Conservation (phyloP, 2,113 vertebrate genomes). For the Ceyx margarethae region DNA sequence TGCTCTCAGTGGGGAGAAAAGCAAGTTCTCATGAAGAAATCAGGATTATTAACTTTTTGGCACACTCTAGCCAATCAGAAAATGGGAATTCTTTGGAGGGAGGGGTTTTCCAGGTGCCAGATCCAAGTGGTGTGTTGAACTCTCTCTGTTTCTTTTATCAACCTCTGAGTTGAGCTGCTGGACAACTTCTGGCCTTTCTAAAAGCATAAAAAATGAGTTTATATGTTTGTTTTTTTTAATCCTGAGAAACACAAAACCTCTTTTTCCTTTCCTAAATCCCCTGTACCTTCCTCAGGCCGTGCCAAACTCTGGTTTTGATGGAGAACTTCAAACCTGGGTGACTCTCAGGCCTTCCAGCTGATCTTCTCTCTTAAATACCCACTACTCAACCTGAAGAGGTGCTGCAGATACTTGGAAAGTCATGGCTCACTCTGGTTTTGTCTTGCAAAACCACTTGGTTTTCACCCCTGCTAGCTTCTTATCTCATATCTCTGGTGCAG, state of each 20-base stretch:
- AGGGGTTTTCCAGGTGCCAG: neutral
- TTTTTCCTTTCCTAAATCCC: neutral
- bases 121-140: neutral
- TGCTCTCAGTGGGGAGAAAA: rapidly evolving
- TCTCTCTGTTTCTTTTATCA: neutral
- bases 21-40: neutral
- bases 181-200: neutral
- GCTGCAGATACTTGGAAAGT: neutral
- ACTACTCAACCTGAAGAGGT: neutral
- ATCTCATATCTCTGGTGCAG: neutral
- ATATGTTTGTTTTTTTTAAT: rapidly evolving
- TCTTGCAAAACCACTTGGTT: neutral
- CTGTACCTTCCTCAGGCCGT: neutral
- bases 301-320: no score
- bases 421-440: neutral
- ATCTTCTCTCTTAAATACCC: neutral
- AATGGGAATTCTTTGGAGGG: neutral
- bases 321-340: no score
- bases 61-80: rapidly evolving
- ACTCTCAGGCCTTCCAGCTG: neutral
- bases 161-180: neutral
- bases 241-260: neutral
- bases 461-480: neutral
- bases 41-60: neutral
- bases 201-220: neutral